Base-by-base conservation (phyloP, 2,888 invertebrate genomes). In the Drosophila mercatorum region DNA sequence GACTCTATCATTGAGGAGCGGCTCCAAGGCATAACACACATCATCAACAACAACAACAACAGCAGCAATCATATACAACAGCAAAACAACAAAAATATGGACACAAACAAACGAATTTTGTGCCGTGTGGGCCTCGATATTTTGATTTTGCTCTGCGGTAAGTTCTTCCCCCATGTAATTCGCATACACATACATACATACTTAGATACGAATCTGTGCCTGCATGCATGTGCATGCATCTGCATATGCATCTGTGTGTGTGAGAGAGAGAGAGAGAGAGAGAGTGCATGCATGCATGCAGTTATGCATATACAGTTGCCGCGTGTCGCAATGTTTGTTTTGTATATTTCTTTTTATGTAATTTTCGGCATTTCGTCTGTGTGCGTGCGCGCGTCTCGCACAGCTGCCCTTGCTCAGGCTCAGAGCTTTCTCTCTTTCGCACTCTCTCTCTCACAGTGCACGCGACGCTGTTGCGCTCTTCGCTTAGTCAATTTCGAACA, bases 91-190 rank as follows among this genome's bases (percentile, higher is more conserved):
- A 78, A 53, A 69, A 61, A 76, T n/a, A 92, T 92, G 92, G 93
- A 93, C 67, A 91, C 90, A 56, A 93, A 92, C 66, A 92, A 91
- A 72, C 81, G 92, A 64, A 93, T 95, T 87, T 91, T 95, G 88
- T 94, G 94, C 89, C 96, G 96, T 93, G 94, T 96, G 81, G 90
- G 95, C 78, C 92, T 95, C 91, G 96, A 96, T 94, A 93, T 96
- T 86, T 86, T 94, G 69, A 94, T 96, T 85, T 91, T 96, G 70
- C 94, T 95, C 89, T 94, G 95, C 91, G 95, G 96, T 96, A 93
- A 95, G 95, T 94, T 36, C 40, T 49, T 17, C 17, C 14, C 53
- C 26, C 10, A 55, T 57, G 6, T 14, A 41, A 66, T 34, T 58
- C 49, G 22, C 22, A 22, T 22, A 22, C 43, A n/a, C 34, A 26